These are phyloP conservation scores for Enteromius fasciolatus DNA, from an alignment of 2,797 vertebrate genomes.

Conservation along the genomic window DNA sequence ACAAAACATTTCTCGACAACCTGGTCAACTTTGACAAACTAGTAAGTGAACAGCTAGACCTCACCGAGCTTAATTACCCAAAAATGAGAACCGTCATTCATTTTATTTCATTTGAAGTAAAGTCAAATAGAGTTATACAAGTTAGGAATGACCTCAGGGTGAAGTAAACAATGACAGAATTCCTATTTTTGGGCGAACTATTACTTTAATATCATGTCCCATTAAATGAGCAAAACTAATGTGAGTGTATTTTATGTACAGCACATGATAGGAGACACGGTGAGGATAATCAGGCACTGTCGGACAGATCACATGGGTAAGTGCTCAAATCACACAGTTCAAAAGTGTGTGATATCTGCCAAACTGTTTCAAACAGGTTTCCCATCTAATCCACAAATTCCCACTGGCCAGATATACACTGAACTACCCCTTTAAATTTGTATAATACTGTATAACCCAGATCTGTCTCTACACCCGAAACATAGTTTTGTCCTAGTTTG, in stretches of 20 bases:
- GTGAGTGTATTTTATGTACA: slow-evolving; percentile 64
- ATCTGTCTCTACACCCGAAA: background rate
- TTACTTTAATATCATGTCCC: background rate
- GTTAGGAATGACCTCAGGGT: background rate
- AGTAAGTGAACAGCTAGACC: slow-evolving; percentile 76
- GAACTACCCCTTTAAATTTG: background rate
- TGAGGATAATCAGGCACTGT: slow-evolving; percentile 89
- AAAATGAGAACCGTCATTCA: background rate
- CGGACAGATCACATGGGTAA: slow-evolving; percentile 90
- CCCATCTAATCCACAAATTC: background rate
- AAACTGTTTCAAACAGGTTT: background rate
- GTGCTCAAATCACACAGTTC: background rate
- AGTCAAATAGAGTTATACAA: no score
- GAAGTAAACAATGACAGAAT: background rate
- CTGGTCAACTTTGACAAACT: slow-evolving; percentile 98
- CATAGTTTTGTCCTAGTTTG: slow-evolving; percentile 3
- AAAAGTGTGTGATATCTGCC: background rate
- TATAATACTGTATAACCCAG: background rate
- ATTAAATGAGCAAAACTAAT: background rate
- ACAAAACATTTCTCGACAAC: slow-evolving; percentile 97
- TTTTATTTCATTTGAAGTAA: background rate
- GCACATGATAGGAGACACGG: slow-evolving; percentile 98
- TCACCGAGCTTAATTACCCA: background rate
- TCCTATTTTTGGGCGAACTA: background rate
- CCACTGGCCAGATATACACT: background rate